Conservation (phyloP, 1,140 invertebrate species). For the Bombus affinis region DNA sequence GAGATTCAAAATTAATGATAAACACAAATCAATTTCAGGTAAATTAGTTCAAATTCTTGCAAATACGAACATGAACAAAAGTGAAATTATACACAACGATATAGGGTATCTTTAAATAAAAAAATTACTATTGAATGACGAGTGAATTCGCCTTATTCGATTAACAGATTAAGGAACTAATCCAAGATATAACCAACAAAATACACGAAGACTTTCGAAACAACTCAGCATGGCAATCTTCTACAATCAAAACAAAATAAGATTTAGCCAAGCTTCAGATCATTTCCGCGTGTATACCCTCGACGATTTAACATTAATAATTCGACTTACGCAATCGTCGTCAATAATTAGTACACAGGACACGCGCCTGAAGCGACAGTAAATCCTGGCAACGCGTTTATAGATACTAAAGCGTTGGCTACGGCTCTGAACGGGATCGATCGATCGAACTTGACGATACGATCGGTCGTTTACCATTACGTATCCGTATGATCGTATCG, state of each 20-base stretch:
- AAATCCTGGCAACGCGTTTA: slow-evolving; percentile 57
- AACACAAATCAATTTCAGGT: too few relatives aligned
- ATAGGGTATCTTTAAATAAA: background rate
- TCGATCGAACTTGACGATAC: slow-evolving; percentile 62
- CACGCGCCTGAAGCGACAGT: slow-evolving; percentile 54
- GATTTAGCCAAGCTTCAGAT: background rate
- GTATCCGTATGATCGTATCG: slow-evolving; percentile 57
- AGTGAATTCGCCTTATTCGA: background rate
- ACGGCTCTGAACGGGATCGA: slow-evolving; percentile 41
- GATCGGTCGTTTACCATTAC: slow-evolving; percentile 58
- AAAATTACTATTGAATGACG: background rate
- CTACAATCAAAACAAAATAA: background rate
- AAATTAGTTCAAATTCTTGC: too few relatives aligned
- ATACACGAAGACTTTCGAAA: background rate
- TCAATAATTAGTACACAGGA: slow-evolving; percentile 47
- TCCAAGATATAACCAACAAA: background rate
- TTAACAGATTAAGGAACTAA: background rate
- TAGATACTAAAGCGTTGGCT: slow-evolving; percentile 57
- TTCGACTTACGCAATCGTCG: slow-evolving; percentile 32
- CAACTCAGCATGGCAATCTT: background rate
- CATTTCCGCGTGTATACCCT: background rate
- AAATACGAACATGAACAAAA: too few relatives aligned
- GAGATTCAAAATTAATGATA: too few relatives aligned
- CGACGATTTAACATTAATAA: slow-evolving; percentile 25
- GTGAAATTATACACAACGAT: too few relatives aligned